These are phyloP conservation scores for Sternotherus odoratus DNA, from an alignment of 2,797 vertebrate genomes.

Conservation along the genomic window DNA sequence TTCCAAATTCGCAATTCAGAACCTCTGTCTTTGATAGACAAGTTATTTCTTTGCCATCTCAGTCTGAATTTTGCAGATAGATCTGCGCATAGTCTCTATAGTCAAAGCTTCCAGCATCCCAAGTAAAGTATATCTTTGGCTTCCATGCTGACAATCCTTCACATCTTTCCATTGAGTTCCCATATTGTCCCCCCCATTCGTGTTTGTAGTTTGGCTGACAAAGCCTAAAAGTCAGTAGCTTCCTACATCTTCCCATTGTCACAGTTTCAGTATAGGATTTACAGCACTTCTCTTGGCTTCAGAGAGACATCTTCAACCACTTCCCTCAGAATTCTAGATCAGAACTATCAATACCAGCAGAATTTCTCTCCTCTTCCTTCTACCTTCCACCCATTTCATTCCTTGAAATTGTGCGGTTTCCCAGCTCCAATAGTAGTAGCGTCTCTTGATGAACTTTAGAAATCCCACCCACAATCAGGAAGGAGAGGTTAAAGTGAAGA, in stretches of 20 bases:
- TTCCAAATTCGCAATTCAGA: neutral
- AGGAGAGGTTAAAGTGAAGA: neutral
- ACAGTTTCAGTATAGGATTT: neutral
- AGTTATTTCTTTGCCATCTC: neutral
- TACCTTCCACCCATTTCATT: neutral
- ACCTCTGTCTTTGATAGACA: neutral
- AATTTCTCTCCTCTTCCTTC: fast-evolving
- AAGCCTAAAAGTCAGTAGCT: neutral
- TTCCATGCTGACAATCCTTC: neutral
- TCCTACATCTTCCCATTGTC: neutral
- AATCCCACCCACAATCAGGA: neutral
- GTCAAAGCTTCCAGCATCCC: neutral
- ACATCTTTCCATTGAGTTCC: neutral
- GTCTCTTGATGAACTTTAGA: neutral
- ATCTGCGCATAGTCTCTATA: neutral
- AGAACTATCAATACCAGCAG: neutral
- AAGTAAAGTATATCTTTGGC: neutral
- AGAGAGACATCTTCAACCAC: neutral
- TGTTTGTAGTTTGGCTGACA: neutral
- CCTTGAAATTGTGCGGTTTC: neutral
- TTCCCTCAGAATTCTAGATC: neutral
- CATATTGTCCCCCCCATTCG: neutral
- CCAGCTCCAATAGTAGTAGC: neutral
- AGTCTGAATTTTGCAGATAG: neutral
- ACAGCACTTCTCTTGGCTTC: neutral